Percentiles rank a stretch among this genome's conserved stretches.
phyloP scores from a whole-genome alignment of 2,797 vertebrate species.

The Meriones psammophilus region DNA sequence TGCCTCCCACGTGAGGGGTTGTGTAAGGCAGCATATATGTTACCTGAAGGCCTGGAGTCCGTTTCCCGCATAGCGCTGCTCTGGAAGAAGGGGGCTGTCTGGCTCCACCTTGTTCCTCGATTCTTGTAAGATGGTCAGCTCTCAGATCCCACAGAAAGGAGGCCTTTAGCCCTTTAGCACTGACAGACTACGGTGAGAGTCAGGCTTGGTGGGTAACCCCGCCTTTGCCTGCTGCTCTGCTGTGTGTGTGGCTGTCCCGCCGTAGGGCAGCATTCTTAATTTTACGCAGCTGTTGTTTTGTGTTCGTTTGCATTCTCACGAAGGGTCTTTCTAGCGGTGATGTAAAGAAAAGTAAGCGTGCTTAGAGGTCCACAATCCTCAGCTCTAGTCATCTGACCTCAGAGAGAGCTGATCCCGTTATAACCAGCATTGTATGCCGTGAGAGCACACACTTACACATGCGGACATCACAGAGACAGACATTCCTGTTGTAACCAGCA shows the following conservation, averaged over 20 bases:
- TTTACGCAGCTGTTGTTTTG: constrained; percentile 39
- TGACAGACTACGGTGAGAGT: constrained; percentile 30
- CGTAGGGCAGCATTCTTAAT: constrained; percentile 2
- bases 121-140: not conserved
- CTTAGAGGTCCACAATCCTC: not conserved
- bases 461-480: not conserved
- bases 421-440: not conserved
- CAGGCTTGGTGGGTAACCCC: not conserved
- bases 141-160: not conserved
- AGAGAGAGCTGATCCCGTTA: not conserved
- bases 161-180: not conserved
- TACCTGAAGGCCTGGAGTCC: accelerated
- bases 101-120: not conserved
- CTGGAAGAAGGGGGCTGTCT: not conserved
- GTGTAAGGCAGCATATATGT: accelerated
- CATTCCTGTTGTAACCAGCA: not conserved
- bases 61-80: accelerated
- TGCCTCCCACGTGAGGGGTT: accelerated
- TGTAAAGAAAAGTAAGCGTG: constrained; percentile 21
- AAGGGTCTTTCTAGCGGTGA: constrained; percentile 9
- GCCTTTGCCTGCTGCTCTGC: constrained; percentile 40
- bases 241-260: not conserved
- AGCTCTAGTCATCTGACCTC: not conserved
- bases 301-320: constrained; percentile 6
- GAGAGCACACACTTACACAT: not conserved